Evolutionary conservation across 2,113 vertebrate genomes (phyloP).

Genomic region (Pycnonotus jocosus): DNA sequence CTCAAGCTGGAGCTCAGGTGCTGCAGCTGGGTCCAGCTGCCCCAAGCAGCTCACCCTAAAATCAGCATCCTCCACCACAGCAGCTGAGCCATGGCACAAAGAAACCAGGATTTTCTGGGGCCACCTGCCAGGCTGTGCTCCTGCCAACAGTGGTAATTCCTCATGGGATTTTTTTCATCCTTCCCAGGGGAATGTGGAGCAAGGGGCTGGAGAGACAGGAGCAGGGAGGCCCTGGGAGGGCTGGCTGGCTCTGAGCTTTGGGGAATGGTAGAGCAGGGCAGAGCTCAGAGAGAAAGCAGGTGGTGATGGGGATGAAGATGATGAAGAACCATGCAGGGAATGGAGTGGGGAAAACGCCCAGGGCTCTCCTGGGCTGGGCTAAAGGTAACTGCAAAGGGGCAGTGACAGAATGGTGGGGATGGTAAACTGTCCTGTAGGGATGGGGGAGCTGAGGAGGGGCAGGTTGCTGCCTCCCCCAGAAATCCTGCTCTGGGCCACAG

Average conservation of each 20-base stretch:
- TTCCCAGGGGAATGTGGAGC: neutral
- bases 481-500: neutral
- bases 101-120: neutral
- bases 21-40: neutral
- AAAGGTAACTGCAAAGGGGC: neutral
- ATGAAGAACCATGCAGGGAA: neutral
- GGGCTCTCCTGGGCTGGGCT: neutral
- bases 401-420: neutral
- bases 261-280: neutral
- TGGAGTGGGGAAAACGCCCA: neutral
- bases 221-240: neutral
- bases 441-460: neutral
- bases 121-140: neutral
- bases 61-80: neutral
- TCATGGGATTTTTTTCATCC: fast-evolving
- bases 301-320: neutral
- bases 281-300: neutral
- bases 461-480: neutral
- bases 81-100: neutral
- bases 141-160: neutral
- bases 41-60: neutral
- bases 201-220: neutral
- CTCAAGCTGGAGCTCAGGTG: neutral
- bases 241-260: neutral
- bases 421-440: neutral